These are phyloP conservation scores for Phrynocephalus forsythii DNA, from an alignment of 2,797 vertebrate genomes.

Conservation along the genomic window DNA sequence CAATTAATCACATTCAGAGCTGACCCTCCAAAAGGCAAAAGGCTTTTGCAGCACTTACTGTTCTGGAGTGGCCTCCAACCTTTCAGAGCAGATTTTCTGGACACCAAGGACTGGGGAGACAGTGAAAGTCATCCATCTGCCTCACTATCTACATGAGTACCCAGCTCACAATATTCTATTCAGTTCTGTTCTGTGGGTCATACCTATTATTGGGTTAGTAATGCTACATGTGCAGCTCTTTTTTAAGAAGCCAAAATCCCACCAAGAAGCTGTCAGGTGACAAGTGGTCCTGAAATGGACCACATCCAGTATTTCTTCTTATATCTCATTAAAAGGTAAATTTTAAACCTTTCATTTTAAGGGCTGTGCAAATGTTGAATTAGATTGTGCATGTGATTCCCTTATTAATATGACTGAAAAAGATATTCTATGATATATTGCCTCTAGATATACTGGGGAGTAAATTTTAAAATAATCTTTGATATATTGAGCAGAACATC, in stretches of 20 bases:
- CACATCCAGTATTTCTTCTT: background rate
- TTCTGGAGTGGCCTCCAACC: background rate
- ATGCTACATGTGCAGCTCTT: constrained; percentile 24
- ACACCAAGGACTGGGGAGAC: background rate
- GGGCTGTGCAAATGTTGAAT: background rate
- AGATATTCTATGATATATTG: background rate
- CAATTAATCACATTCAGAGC: constrained; percentile 1
- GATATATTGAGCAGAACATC: constrained; percentile 72
- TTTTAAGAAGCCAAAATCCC: background rate
- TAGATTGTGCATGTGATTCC: background rate
- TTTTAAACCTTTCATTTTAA: background rate
- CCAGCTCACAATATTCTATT: background rate
- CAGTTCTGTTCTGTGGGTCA: background rate
- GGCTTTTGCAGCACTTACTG: background rate
- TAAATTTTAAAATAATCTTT: constrained; percentile 67
- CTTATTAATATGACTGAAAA: background rate
- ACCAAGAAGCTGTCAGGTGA: background rate
- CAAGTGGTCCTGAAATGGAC: background rate
- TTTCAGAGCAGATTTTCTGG: background rate
- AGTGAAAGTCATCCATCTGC: background rate
- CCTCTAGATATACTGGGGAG: background rate
- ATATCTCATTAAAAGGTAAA: background rate
- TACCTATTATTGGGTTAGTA: constrained; percentile 47
- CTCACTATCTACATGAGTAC: background rate
- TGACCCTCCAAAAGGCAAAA: background rate